Conservation (phyloP, 1,140 invertebrate genomes). For the Drosophila kikkawai region DNA sequence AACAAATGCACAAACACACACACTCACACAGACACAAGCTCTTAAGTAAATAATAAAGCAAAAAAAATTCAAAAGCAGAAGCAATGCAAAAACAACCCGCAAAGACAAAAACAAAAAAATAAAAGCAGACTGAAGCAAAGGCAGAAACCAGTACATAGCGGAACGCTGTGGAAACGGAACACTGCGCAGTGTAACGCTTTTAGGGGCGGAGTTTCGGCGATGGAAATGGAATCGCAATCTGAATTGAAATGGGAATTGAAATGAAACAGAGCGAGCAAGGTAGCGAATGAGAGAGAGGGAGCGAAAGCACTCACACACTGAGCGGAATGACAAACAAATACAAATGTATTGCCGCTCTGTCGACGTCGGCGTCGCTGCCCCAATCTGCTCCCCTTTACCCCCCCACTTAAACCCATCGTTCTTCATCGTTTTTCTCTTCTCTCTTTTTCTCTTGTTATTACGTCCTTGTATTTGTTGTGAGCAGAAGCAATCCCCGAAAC, state of each 20-base stretch:
- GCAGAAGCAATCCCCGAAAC: conserved; percentile 59
- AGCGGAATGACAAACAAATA: conserved; percentile 67
- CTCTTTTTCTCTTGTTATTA: conserved; percentile 20
- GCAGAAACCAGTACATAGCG: conserved; percentile 57
- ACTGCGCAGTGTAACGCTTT: conserved; percentile 45
- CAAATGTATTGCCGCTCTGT: conserved; percentile 36
- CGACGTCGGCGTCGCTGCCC: conserved; percentile 17
- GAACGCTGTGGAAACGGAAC: conserved; percentile 65
- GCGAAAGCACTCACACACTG: conserved; percentile 38
- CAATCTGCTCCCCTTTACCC: conserved; percentile 13
- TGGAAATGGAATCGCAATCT: conserved; percentile 68
- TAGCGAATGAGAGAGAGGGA: conserved; percentile 19
- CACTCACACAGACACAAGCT: conserved; percentile 49
- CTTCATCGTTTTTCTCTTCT: conserved; percentile 38
- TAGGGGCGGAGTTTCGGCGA: conserved; percentile 61
- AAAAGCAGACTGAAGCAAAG: conserved; percentile 33
- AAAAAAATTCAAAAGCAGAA: conserved; percentile 31
- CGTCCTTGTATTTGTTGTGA: conserved; percentile 57
- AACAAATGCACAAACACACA: conserved; percentile 71
- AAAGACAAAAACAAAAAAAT: conserved; percentile 42
- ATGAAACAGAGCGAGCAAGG: conserved; percentile 51
- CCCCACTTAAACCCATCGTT: conserved; percentile 9
- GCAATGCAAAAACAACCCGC: conserved; percentile 26
- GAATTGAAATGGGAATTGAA: conserved; percentile 68
- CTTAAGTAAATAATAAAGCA: conserved; percentile 77